Evolutionary conservation across 1,140 invertebrate species (phyloP), one percentile per base, ranked within the genome.

Genomic region (Drosophila pseudoananassae): DNA sequence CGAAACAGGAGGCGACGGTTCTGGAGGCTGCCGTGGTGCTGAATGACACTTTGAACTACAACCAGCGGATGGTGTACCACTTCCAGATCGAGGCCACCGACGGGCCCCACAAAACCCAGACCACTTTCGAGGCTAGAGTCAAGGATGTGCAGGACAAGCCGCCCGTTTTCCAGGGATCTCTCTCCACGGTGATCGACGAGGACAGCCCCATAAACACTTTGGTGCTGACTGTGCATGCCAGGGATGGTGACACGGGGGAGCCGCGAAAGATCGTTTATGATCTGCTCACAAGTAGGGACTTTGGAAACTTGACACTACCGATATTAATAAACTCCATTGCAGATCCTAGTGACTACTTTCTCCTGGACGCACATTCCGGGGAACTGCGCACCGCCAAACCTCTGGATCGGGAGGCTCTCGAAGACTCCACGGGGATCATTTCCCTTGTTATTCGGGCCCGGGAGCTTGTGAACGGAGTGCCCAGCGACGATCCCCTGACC

Each of bases 281-380:
- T 77, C 92, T 98, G 27, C 92, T 97, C 14, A 96, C 95, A 57
- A 98, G 97, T 98, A 92, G 94, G 94, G 94, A 3, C 20, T 1
- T 15, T 10, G 8, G 14, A 17, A 29, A 5, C 10, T 1, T n/a
- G 6, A 1, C 3, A 12, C 14, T 7, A 4, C 4, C 33, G 12
- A 36, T 10, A 12, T 12, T 3, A 36, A 36, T 36, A 1, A 10
- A 12, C 33, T 36, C 33, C 33, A 12, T 47, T 1, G 8, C 77
- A 97, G 96, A 98, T 94, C 96, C 97, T 4, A 94, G 96, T 83
- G 96, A 98, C 82, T 97, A 97, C 87, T 98, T 98, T 90, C 92
- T 96, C 8, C 82, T 98, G 74, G 96, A 98, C 92, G 92, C 94
- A 23, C 93, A 94, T 17, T 95, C 94, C 8, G 97, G 97, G 7